Evolutionary conservation across 2,797 vertebrate species (phyloP).

Genomic region (Iguana delicatissima): DNA sequence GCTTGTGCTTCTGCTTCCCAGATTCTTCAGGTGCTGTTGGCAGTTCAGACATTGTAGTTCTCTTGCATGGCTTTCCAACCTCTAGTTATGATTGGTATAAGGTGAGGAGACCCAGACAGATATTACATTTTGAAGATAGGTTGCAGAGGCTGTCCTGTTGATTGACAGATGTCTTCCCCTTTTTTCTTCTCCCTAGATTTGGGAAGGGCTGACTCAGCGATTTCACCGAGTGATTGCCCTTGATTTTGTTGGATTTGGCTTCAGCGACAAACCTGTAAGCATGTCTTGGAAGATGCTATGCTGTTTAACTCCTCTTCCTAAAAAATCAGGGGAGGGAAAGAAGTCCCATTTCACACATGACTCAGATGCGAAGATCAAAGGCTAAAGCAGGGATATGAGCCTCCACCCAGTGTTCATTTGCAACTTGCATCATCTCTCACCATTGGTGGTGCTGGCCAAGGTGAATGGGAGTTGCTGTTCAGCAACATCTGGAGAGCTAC

Average conservation of each 20-base stretch:
- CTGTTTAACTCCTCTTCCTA: neutral
- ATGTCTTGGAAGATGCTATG: neutral
- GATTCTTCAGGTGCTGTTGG: slow-evolving; percentile 90
- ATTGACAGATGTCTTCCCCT: accelerated
- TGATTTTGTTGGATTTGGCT: slow-evolving; percentile 96
- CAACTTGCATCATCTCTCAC: neutral
- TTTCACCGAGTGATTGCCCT: slow-evolving; percentile 92
- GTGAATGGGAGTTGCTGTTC: no score
- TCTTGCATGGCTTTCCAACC: slow-evolving; percentile 95
- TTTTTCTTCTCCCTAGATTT: slow-evolving; percentile 81
- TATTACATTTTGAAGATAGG: accelerated
- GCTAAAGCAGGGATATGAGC: neutral
- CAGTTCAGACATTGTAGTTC: slow-evolving; percentile 88
- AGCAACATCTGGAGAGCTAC: no score
- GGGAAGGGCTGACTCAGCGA: slow-evolving; percentile 91
- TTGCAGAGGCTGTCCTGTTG: neutral
- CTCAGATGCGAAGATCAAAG: neutral
- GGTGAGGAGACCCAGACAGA: slow-evolving; percentile 72
- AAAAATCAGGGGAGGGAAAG: neutral
- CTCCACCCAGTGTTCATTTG: neutral
- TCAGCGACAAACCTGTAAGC: slow-evolving; percentile 97
- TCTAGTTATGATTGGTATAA: slow-evolving; percentile 97
- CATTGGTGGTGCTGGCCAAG: no score
- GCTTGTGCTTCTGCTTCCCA: slow-evolving; percentile 56
- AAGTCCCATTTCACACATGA: neutral